Base-by-base conservation (phyloP, 2,888 invertebrate genomes). In the Caenorhabditis macrosperma region DNA sequence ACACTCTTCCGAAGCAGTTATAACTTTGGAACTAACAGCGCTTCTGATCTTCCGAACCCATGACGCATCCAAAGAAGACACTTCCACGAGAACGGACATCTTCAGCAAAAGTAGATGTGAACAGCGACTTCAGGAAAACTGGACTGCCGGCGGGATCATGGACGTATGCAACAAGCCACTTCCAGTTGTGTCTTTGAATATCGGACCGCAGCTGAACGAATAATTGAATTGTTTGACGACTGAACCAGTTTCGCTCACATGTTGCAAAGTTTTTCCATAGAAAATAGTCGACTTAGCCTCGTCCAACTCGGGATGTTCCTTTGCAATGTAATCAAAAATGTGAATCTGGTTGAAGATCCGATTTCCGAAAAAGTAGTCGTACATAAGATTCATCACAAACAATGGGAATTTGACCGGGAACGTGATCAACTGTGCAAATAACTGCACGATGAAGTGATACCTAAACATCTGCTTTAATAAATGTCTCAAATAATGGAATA, bases 331-430 rank as follows among this genome's bases (percentile, higher is more conserved):
- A 1, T 74, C 74, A 22, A 63, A 76, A 30, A 76, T 57, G 33
- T 68, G 74, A n/a, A 35, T 44, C 28, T 24, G 4, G 24, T 33
- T 24, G 44, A 52, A 17, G 20, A 30, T 28, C 2, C 30, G 24
- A 24, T 7, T 15, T 15, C 78, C 74, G 22, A 79, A 69, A 12
- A 79, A 68, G 20, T 35, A 74, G 15, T 52, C 46, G 50, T 61
- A 79, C 1, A 79, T 59, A 9, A 57, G 35, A 20, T 63, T 68
- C 10, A 79, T 35, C 12, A 79, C 12, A 12, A 55, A 55, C 15
- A 79, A 33, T 17, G 79, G 79, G 1, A 79, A 12, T 44, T 63
- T 33, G n/a, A 79, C 68, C 5, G 79, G 79, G 2, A 79, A 33
- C 4, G 68, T 68, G n/a, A 79, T 12, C 15, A 79, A 46, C 15